These are phyloP conservation scores for Nicator chloris DNA, from an alignment of 2,113 vertebrate genomes.

Conservation along the genomic window DNA sequence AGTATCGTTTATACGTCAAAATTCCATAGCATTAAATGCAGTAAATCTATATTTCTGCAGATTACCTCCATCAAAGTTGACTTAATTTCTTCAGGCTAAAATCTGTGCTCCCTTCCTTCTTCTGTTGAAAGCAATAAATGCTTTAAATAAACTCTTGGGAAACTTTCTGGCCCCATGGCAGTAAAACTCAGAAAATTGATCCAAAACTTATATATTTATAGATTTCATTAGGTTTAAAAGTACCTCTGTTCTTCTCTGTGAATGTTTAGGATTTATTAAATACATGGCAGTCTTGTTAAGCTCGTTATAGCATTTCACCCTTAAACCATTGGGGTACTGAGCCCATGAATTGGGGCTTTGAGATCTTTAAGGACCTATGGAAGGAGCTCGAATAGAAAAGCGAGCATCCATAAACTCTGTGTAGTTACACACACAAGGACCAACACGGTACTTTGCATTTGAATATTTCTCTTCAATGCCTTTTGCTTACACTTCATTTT, in stretches of 20 bases:
- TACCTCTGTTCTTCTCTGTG: background rate
- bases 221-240: background rate
- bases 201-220: background rate
- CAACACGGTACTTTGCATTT: background rate
- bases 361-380: background rate
- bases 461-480: background rate
- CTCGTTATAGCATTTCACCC: background rate
- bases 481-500: conserved; percentile 81
- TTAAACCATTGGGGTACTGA: background rate
- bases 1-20: background rate
- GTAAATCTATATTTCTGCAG: background rate
- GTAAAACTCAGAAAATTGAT: background rate
- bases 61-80: background rate
- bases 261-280: background rate
- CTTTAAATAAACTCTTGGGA: background rate
- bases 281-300: background rate
- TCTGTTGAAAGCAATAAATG: background rate
- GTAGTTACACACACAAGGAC: background rate
- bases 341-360: background rate
- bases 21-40: background rate
- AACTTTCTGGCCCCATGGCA: background rate
- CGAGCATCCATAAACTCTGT: background rate
- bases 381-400: background rate
- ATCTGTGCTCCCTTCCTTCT: background rate
- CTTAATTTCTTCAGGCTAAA: background rate